Percentiles rank a stretch among this genome's conserved stretches.
These are phyloP conservation scores for Picathartes gymnocephalus DNA, from an alignment of 2,113 vertebrate genomes.

Conservation along the genomic window DNA sequence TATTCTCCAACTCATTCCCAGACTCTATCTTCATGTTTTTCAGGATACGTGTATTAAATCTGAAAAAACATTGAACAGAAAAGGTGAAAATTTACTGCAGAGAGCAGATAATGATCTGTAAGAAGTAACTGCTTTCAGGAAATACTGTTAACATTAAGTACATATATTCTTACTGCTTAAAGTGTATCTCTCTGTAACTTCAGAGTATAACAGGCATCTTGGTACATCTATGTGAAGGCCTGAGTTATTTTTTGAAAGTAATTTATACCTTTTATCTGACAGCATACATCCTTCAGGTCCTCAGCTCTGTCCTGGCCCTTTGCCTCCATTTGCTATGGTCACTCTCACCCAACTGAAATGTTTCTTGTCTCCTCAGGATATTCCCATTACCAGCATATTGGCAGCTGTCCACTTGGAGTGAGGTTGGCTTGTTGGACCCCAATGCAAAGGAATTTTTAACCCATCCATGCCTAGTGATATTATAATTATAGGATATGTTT, in stretches of 20 bases:
- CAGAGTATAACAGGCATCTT: background rate
- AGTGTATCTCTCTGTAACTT: background rate
- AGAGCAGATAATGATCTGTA: background rate
- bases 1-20: background rate
- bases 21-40: background rate
- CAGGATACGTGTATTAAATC: background rate
- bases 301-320: background rate
- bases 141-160: background rate
- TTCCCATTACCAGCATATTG: background rate
- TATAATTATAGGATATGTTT: background rate
- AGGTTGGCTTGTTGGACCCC: background rate
- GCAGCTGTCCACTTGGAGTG: background rate
- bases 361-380: background rate
- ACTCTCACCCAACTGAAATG: background rate
- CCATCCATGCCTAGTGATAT: background rate
- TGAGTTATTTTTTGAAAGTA: background rate
- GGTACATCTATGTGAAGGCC: background rate
- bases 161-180: background rate
- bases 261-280: background rate
- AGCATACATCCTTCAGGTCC: background rate
- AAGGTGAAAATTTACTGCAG: background rate
- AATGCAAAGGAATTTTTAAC: background rate
- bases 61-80: background rate
- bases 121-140: background rate
- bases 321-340: rapidly evolving